Base-by-base conservation (phyloP, 1,140 invertebrate species). In the Heliconius hermathena region DNA sequence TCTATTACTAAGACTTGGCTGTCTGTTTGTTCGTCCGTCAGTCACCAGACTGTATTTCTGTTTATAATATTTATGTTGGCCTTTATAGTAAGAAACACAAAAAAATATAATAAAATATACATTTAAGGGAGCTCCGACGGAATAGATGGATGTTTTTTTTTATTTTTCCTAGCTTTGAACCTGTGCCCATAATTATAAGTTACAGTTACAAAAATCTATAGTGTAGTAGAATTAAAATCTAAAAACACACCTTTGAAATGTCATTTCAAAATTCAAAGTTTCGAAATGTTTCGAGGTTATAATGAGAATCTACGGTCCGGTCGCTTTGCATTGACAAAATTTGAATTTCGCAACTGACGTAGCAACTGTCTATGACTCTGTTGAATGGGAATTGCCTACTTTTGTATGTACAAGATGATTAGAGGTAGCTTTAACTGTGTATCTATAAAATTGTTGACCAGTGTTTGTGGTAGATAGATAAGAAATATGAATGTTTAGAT, bases 251-350 rank as follows among this genome's bases (percentile, higher is more conserved):
- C 18, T 57, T 22, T 57, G n/a, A 22, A 57, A 57, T 16, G 22
- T 8, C 11, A 22, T 66, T 66, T 13, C 9, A 29, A 66, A 66
- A 66, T 13, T 26, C 22, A 20, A 57, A n/a, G 9, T 52, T 52
- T 52, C 5, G 22, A 29, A 66, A 66, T 26, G 22, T 74, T 74
- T 74, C 66, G 74, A 76, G 41, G 26, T 49, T 26, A n/a, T n/a
- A 16, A 71, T 77, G 76, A 81, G 70, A 66, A 75, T 16, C 71
- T 36, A 29, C 80, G 52, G 82, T 83, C 18, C 18, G 71, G 71
- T 71, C 52, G 75, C 83, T 85, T 84, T 82, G 74, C 84, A 84
- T 85, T 83, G 83, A 83, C 81, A 84, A 85, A 85, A 85, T 87
- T 77, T 81, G 80, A 79, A 80, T 85, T 82, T 79, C 84, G 78